Evolutionary conservation across 2,888 invertebrate species (phyloP), one percentile per base, ranked within the genome.

Genomic region (Iselma pallidipennis): DNA sequence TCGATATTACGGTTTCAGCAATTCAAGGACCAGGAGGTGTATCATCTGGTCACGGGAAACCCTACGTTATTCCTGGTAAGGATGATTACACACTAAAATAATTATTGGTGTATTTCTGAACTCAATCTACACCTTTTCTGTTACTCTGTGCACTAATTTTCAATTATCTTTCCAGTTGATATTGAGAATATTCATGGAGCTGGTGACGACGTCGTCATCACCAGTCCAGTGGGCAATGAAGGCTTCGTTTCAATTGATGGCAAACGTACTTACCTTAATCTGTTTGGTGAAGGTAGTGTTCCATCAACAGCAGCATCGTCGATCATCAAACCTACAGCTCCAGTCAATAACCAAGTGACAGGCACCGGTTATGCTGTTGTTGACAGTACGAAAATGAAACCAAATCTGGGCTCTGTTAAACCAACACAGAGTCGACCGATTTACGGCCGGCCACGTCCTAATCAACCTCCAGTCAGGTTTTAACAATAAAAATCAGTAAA

Each of bases 231-330:
- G 5, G 91, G 91, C 16, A 89, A 90, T 50, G 91, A 94, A 75
- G 92, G 94, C 25, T 95, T 93, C 81, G 95, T 95, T 14, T 95
- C 94, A 23, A 95, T 95, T 60, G 95, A 95, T 77, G 95, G 95
- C 33, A 93, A 95, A 82, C 85, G 94, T 73, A 95, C 94, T 0
- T 94, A 95, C 77, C 85, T 95, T 71, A 93, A 94, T 82, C 84
- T 95, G 45, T 92, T 94, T 78, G 92, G 91, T 65, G 89, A 88
- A 9, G 78, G 81, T 1, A 79, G 82, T 6, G 67, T 63, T 4
- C 79, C 77, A 37, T 56, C 76, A 66, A 37, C 79, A 69, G 64
- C 68, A 28, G 0, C 68, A 37, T 67, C 76, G 0, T 67, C 81
- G 0, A 77, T 67, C 5, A 72, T 77, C 28, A 75, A 76, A 61